These are phyloP conservation scores for Siniperca obscura DNA, from an alignment of 2,797 vertebrate genomes.

Conservation along the genomic window DNA sequence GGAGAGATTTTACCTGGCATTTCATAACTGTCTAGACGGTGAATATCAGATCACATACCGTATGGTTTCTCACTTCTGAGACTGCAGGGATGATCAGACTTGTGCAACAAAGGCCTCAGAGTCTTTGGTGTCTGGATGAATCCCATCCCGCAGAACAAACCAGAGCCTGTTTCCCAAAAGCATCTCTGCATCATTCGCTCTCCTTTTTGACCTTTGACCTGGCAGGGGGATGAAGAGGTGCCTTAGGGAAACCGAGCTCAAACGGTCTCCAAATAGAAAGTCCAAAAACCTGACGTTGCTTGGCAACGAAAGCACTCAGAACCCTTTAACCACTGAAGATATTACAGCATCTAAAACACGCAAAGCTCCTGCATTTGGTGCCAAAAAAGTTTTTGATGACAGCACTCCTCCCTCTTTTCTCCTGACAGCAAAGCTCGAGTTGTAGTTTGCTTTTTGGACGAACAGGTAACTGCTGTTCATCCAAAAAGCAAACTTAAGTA, in stretches of 20 bases:
- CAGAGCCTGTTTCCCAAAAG: background rate
- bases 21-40: slow-evolving; percentile 33
- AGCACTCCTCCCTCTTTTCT: slow-evolving; percentile 32
- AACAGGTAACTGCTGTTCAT: slow-evolving; percentile 28
- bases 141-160: slow-evolving; percentile 25
- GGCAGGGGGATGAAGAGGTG: slow-evolving; percentile 45
- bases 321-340: slow-evolving; percentile 38
- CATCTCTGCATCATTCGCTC: slow-evolving; percentile 19
- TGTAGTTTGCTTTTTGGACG: background rate
- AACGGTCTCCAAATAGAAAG: slow-evolving; percentile 20
- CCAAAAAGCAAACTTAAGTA: slow-evolving; percentile 43
- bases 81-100: slow-evolving; percentile 38
- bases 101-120: slow-evolving; percentile 49
- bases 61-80: slow-evolving; percentile 32
- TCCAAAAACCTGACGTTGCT: slow-evolving; percentile 33
- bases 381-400: slow-evolving; percentile 27
- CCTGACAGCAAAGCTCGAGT: slow-evolving; percentile 38
- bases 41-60: slow-evolving; percentile 20
- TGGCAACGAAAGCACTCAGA: slow-evolving; percentile 34
- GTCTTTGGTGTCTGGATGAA: slow-evolving; percentile 59
- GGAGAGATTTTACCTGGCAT: slow-evolving; percentile 29
- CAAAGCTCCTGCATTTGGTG: slow-evolving; percentile 34
- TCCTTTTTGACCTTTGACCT: slow-evolving; percentile 38
- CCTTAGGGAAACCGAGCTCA: slow-evolving; percentile 17
- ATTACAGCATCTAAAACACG: slow-evolving; percentile 42